Conservation (phyloP, 2,113 vertebrate genomes). For the Calyptommatus sinebrachiatus region DNA sequence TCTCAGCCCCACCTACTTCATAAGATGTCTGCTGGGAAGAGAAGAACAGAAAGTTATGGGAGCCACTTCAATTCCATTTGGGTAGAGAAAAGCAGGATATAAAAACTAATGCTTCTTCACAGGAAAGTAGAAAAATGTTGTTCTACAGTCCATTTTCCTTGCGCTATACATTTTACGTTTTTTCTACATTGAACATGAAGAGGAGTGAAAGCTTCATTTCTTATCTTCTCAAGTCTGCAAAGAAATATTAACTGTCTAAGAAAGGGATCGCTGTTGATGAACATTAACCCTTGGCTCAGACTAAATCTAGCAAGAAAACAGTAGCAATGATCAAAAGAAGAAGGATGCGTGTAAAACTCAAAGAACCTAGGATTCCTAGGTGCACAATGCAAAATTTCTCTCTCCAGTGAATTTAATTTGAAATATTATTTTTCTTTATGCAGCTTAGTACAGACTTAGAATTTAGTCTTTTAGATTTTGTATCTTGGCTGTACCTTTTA, state of each 20-base stretch:
- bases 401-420: constrained; percentile 22
- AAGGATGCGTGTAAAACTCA: background rate
- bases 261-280: background rate
- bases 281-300: background rate
- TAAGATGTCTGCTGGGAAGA: too few species aligned
- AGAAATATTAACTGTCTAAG: background rate
- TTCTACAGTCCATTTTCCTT: background rate
- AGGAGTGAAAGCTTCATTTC: background rate
- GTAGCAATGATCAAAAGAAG: background rate
- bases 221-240: background rate
- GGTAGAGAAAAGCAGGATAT: too few species aligned
- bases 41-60: too few species aligned
- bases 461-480: constrained; percentile 16
- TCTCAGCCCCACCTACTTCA: too few species aligned
- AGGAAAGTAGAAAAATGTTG: too few species aligned
- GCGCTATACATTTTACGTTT: background rate
- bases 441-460: constrained; percentile 5
- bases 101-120: too few species aligned
- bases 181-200: background rate
- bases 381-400: constrained; percentile 16
- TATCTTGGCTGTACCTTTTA: constrained; percentile 43
- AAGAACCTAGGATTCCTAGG: background rate
- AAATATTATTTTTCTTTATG: constrained; percentile 14
- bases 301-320: background rate
- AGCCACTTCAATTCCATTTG: too few species aligned